Evolutionary conservation across 2,113 vertebrate genomes (phyloP), one percentile per base, ranked within the genome.

Genomic region (Cygnus atratus): DNA sequence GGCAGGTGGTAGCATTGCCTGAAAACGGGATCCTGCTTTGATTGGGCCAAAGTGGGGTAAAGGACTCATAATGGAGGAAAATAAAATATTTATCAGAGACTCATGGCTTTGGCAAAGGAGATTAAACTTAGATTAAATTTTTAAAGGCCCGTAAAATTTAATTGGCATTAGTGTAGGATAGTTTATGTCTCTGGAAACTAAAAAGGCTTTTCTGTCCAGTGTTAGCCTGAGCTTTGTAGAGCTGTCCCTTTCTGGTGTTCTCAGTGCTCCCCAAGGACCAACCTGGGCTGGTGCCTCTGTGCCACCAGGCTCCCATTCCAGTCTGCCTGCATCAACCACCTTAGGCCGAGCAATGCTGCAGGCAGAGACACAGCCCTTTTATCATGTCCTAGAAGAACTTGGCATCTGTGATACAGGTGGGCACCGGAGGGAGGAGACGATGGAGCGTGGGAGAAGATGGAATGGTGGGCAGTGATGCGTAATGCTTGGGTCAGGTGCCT

Each of bases 41-140:
- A 58, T n/a, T 87, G 50, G 52, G 72, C 44, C 62, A 21, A 11
- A 35, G 50, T 8, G 43, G 50, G 92, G 46, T 9, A 28, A 59
- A 84, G 80, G 73, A 63, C 13, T 70, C 31, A 3, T 25, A 18
- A 6, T 62, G 80, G 76, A 96, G 92, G 31, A 84, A 96, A 98
- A 97, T 96, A 96, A 98, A 98, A 96, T 96, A 98, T 97, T 98
- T 97, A 97, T 97, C 84, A 91, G 93, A 66, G 83, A 90, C 95
- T 84, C 25, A 54, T 97, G 96, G 93, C 96, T 98, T 96, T 96
- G 94, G 90, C 43, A 62, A 94, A 97, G 93, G 94, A 96, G 90
- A 97, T 92, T 94, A 94, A 92, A 93, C 82, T 94, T 91, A 93
- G 96, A 97, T 97, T 68, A 84, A 73, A 58, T 83, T 96, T 97